Conservation (phyloP, 2,797 vertebrate species). For the Loriculus beryllinus region DNA sequence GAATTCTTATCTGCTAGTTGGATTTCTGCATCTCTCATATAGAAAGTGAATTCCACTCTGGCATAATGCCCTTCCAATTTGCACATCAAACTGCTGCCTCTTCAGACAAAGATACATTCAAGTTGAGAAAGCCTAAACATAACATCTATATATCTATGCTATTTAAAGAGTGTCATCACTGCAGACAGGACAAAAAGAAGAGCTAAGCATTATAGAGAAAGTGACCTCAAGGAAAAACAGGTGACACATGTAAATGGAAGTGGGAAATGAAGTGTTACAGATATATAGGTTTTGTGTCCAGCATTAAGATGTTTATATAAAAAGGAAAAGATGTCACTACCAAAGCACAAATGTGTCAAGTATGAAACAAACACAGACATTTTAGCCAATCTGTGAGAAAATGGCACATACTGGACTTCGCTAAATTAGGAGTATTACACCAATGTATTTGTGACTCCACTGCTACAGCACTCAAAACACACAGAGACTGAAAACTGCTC, state of each 20-base stretch:
- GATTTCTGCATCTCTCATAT: neutral
- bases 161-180: neutral
- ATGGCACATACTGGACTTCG: neutral
- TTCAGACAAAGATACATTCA: neutral
- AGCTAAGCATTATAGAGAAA: neutral
- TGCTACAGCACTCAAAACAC: conserved; percentile 9
- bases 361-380: neutral
- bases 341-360: neutral
- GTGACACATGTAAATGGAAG: neutral
- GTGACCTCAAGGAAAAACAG: neutral
- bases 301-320: neutral
- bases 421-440: conserved; percentile 6
- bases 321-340: neutral
- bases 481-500: neutral
- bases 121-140: neutral
- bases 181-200: neutral
- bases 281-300: neutral
- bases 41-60: neutral
- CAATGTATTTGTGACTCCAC: neutral
- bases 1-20: neutral
- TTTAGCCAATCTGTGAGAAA: neutral
- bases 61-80: neutral
- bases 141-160: neutral
- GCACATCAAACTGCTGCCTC: neutral
- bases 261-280: neutral